phyloP scores from a whole-genome alignment of 2,888 invertebrate species.

The Chaetogeoica ovagalla region DNA sequence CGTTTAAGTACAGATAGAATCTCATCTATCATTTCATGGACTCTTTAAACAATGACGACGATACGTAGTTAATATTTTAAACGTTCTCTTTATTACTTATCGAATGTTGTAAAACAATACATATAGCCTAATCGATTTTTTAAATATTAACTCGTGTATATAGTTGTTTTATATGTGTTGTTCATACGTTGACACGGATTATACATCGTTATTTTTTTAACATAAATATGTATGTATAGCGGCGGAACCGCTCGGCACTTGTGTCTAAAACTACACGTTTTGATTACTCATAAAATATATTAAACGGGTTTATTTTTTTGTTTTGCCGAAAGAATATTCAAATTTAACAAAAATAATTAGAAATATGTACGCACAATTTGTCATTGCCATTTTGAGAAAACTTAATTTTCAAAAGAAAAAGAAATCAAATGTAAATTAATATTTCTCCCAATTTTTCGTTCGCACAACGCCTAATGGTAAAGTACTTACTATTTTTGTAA shows the following conservation, averaged over 20 bases:
- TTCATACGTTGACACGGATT: neutral
- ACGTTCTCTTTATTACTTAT: conserved; percentile 14
- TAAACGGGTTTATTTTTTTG: neutral
- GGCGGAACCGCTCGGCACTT: neutral
- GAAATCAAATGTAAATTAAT: too few species aligned
- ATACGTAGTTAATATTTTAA: conserved; percentile 8
- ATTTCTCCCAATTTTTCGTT: too few species aligned
- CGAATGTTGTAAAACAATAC: conserved; percentile 32
- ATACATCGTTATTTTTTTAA: neutral
- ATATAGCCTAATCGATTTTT: conserved; percentile 17
- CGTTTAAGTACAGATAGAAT: conserved; percentile 20
- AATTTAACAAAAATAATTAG: too few species aligned
- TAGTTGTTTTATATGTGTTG: neutral
- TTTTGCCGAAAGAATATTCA: too few species aligned
- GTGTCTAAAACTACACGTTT: neutral
- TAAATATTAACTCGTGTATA: neutral
- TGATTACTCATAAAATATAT: neutral
- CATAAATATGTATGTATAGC: neutral
- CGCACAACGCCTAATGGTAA: too few species aligned
- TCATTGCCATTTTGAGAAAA: too few species aligned
- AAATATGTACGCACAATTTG: too few species aligned
- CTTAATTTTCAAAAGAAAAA: too few species aligned
- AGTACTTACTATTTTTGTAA: too few species aligned
- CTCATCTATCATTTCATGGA: conserved; percentile 29
- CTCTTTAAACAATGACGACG: conserved; percentile 24